Conservation (phyloP, 2,113 vertebrate species). For the Hydropotes inermis region DNA sequence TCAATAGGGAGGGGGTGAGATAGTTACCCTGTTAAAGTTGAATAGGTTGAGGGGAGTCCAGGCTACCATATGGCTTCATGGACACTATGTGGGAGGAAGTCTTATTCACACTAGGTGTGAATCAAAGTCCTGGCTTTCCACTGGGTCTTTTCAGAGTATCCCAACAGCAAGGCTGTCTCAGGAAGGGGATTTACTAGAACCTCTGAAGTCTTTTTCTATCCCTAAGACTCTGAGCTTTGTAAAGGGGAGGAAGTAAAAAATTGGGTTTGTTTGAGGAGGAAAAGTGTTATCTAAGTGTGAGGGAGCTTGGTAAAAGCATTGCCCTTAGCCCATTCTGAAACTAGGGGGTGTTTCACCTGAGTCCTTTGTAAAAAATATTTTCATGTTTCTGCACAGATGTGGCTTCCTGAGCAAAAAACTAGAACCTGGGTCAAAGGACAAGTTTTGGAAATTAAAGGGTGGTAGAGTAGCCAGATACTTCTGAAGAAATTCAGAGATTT, state of each 20-base stretch:
- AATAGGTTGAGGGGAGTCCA: neutral
- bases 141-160: neutral
- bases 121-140: neutral
- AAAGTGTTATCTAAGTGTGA: neutral
- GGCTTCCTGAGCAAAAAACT: slow-evolving; percentile 37
- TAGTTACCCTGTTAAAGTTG: neutral
- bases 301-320: slow-evolving; percentile 10
- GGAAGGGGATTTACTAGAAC: neutral
- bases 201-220: neutral
- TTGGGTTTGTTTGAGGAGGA: slow-evolving; percentile 13
- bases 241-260: neutral
- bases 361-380: slow-evolving; percentile 15
- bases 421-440: neutral
- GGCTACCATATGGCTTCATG: neutral
- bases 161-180: neutral
- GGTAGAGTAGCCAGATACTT: neutral
- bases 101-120: neutral
- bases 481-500: slow-evolving; percentile 20
- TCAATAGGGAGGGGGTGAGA: neutral
- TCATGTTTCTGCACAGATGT: neutral
- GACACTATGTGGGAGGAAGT: neutral
- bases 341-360: neutral
- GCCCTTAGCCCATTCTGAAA: neutral
- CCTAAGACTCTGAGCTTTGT: neutral
- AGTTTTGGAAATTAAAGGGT: neutral